Conservation (phyloP, 1,140 invertebrate species). For the Piezodorus guildinii region DNA sequence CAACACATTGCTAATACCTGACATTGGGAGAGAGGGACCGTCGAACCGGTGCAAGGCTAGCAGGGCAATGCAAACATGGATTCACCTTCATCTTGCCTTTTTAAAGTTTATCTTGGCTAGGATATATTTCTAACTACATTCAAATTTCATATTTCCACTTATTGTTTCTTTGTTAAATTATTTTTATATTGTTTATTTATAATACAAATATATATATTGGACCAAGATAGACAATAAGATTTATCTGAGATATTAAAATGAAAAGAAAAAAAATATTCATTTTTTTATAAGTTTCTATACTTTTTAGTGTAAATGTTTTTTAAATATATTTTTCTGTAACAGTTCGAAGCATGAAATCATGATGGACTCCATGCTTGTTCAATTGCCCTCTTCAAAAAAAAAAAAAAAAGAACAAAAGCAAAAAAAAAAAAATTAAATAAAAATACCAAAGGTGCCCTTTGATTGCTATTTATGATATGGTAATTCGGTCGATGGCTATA, state of each 20-base stretch:
- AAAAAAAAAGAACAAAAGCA: constrained; percentile 17
- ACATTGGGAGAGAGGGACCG: constrained; percentile 20
- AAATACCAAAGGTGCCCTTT: constrained; percentile 29
- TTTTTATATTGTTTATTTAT: constrained; percentile 11
- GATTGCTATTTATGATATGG: constrained; percentile 22
- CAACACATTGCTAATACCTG: constrained; percentile 24
- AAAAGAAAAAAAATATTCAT: neutral
- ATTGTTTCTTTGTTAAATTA: constrained; percentile 13
- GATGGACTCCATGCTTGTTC: constrained; percentile 23
- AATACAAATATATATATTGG: constrained; percentile 20
- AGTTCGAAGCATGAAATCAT: constrained; percentile 4
- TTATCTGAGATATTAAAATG: constrained; percentile 11
- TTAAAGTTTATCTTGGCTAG: constrained; percentile 12
- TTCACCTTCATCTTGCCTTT: constrained; percentile 11
- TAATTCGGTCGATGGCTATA: constrained; percentile 25
- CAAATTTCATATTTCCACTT: constrained; percentile 11
- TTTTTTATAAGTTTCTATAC: constrained; percentile 8
- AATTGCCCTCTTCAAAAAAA: constrained; percentile 21
- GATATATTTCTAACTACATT: constrained; percentile 7
- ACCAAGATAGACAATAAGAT: constrained; percentile 24
- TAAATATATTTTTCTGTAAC: constrained; percentile 16
- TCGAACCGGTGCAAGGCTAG: constrained; percentile 21
- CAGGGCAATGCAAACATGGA: constrained; percentile 23
- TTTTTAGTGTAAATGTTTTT: constrained; percentile 9
- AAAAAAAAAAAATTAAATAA: constrained; percentile 17